phyloP scores from a whole-genome alignment of 2,888 invertebrate species.

The Drosophila greeni region DNA sequence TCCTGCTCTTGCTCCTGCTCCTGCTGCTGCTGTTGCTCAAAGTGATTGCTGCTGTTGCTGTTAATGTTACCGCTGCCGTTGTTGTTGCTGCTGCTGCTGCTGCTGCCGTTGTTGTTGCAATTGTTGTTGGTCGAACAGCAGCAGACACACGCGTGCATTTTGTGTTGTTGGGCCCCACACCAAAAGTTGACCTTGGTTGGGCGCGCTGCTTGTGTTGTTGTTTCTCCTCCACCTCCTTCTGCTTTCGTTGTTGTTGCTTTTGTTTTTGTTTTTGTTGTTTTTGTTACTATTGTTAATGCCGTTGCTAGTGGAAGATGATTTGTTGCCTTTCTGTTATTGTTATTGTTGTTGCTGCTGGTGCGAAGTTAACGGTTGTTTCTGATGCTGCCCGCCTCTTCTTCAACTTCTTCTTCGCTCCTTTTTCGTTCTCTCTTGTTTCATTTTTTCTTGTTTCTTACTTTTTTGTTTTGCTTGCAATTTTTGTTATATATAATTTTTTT shows the following conservation, averaged over 20 bases:
- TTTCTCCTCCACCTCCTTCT: slow-evolving; percentile 10
- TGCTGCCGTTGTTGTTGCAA: slow-evolving; percentile 41
- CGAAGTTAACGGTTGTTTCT: slow-evolving; percentile 6
- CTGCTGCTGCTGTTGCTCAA: slow-evolving; percentile 5
- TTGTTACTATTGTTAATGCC: slow-evolving; percentile 1
- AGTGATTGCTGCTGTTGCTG: slow-evolving; percentile 16
- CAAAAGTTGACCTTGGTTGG: slow-evolving; percentile 59
- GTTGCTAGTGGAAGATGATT: slow-evolving; percentile 16
- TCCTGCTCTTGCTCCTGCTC: slow-evolving; percentile 1
- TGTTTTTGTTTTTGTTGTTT: slow-evolving; percentile 5
- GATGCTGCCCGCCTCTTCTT: slow-evolving; percentile 3
- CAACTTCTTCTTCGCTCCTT: slow-evolving; percentile 11
- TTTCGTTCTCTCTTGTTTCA: slow-evolving; percentile 14
- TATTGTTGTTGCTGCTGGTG: background rate
- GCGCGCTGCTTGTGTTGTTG: slow-evolving; percentile 28
- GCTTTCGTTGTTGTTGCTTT: background rate
- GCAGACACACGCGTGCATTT: slow-evolving; percentile 75
- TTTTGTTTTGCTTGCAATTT: slow-evolving; percentile 27
- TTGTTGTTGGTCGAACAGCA: slow-evolving; percentile 62
- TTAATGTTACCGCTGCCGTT: slow-evolving; percentile 12
- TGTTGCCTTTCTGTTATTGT: background rate
- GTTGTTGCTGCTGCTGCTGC: slow-evolving; percentile 21
- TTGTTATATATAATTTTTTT: slow-evolving; percentile 14
- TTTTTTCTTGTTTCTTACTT: slow-evolving; percentile 4
- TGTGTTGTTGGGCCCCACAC: slow-evolving; percentile 63